Percentiles rank a stretch among this genome's conserved stretches.
These are phyloP conservation scores for Drosophila ironensis DNA, from an alignment of 1,140 invertebrate species.

Conservation along the genomic window DNA sequence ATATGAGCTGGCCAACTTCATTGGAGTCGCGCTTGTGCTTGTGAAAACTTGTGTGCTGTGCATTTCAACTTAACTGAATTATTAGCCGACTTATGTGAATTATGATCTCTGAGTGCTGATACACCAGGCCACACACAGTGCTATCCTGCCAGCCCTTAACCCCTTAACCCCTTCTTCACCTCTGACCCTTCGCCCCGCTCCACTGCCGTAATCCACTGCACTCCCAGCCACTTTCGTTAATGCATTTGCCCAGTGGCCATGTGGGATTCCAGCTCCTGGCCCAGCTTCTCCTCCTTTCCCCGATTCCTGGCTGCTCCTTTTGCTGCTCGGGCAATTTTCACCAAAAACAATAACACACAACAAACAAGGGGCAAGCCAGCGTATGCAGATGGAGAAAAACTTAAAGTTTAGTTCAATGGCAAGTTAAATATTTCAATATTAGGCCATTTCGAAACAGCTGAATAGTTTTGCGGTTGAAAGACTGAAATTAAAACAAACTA, in stretches of 20 bases:
- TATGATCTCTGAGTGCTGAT: constrained; percentile 77
- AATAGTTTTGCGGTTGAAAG: too few species aligned
- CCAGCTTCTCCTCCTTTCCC: constrained; percentile 20
- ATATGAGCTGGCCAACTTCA: constrained; percentile 9
- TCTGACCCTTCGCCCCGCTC: background rate
- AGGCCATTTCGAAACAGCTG: too few species aligned
- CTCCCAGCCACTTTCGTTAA: constrained; percentile 69
- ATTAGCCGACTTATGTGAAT: constrained; percentile 79
- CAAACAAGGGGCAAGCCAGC: constrained; percentile 12
- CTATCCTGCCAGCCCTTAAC: background rate
- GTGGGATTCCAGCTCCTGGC: constrained; percentile 66
- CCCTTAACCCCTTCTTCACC: background rate
- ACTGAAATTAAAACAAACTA: background rate
- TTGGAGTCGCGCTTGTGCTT: background rate
- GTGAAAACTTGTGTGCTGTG: constrained; percentile 51
- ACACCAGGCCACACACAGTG: constrained; percentile 45
- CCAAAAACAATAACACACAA: constrained; percentile 59
- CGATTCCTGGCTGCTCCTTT: constrained; percentile 9
- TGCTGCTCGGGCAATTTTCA: constrained; percentile 55
- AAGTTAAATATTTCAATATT: too few species aligned
- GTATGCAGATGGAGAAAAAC: background rate
- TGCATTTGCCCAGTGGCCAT: constrained; percentile 79
- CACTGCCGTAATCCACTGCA: constrained; percentile 20
- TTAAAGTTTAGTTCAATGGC: too few species aligned
- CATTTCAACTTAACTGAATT: constrained; percentile 80